Evolutionary conservation across 2,888 invertebrate species (phyloP).

Genomic region (Nowickia ferox): DNA sequence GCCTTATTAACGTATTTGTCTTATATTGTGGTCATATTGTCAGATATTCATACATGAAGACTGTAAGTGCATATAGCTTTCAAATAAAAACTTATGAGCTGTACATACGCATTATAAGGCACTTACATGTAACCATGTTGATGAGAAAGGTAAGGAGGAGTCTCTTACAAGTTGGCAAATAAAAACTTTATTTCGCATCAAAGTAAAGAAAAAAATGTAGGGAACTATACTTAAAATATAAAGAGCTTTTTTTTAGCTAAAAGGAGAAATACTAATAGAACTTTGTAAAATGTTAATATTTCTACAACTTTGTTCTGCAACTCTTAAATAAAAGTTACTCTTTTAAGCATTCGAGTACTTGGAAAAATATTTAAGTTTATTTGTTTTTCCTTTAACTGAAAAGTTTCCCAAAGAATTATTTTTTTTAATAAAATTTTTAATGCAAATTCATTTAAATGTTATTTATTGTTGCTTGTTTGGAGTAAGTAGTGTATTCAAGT

Average conservation of each 20-base stretch:
- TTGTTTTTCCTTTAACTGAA: conserved; percentile 10
- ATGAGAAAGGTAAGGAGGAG: background rate
- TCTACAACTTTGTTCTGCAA: conserved; percentile 29
- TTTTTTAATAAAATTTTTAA: background rate
- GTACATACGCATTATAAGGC: too few species aligned
- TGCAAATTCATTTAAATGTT: conserved; percentile 21
- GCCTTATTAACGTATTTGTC: too few species aligned
- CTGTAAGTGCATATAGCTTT: too few species aligned
- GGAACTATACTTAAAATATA: background rate
- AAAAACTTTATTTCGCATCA: conserved; percentile 60
- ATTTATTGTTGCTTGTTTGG: conserved; percentile 7
- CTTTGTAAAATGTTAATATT: background rate
- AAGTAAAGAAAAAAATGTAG: conserved; percentile 25
- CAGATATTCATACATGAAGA: too few species aligned
- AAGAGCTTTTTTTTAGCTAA: conserved; percentile 10
- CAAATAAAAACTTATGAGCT: too few species aligned
- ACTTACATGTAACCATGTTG: background rate
- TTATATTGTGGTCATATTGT: too few species aligned
- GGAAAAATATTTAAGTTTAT: conserved; percentile 40
- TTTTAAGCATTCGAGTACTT: background rate
- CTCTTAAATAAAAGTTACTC: conserved; percentile 20
- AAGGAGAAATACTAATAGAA: conserved; percentile 23
- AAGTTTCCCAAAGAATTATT: conserved; percentile 32
- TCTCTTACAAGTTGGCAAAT: conserved; percentile 43
- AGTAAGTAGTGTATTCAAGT: background rate